Evolutionary conservation across 92 coral and sea anemone genomes (phyloP).

Genomic region (Desmophyllum pertusum): DNA sequence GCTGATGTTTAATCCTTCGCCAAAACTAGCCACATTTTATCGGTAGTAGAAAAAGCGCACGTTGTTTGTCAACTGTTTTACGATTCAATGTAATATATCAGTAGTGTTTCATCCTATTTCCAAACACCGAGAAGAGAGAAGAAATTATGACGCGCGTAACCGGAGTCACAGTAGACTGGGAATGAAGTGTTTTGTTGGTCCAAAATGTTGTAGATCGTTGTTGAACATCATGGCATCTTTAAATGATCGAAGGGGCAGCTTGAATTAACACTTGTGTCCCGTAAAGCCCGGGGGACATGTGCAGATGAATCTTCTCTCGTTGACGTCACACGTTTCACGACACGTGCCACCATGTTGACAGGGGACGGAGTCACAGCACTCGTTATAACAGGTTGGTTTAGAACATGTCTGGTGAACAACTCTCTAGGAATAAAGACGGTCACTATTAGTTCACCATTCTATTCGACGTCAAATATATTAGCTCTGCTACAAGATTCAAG

Average conservation of each 20-base stretch:
- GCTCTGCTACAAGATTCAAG: no score
- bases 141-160: no score
- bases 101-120: no score
- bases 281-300: not conserved
- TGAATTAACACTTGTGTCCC: not conserved
- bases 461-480: no score
- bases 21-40: no score
- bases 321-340: constrained; percentile 11
- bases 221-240: not conserved
- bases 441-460: no score
- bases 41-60: no score
- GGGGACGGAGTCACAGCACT: constrained; percentile 18
- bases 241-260: constrained; percentile 1
- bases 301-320: constrained; percentile 8
- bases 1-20: no score
- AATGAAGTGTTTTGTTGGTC: constrained; percentile 25
- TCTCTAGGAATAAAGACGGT: not conserved
- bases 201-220: constrained; percentile 13
- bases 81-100: no score
- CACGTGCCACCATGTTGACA: constrained; percentile 26
- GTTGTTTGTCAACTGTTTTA: no score
- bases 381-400: not conserved
- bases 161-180: constrained; percentile 46
- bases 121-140: no score
- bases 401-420: not conserved